Conservation (phyloP, 2,797 vertebrate genomes). For the Todus mexicanus region DNA sequence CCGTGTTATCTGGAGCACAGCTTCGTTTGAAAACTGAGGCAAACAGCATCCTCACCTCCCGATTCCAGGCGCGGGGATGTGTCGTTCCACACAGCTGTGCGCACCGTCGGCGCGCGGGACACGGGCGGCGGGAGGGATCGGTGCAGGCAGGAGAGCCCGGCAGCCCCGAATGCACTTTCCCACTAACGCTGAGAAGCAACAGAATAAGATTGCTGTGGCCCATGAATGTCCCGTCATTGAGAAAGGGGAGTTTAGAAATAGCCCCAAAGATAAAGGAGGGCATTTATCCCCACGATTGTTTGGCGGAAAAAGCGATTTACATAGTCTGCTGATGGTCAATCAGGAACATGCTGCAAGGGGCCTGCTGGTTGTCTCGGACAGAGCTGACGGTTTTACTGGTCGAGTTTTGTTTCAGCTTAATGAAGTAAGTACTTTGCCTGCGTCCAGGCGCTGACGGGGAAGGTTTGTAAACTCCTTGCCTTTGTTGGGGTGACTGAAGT, state of each 20-base stretch:
- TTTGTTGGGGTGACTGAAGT: constrained; percentile 60
- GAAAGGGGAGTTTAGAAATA: constrained; percentile 43
- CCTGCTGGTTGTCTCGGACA: constrained; percentile 43
- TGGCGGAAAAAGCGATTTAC: constrained; percentile 57
- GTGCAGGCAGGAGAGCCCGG: background rate
- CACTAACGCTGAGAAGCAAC: constrained; percentile 15
- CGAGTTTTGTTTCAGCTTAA: constrained; percentile 61
- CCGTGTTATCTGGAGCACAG: constrained; percentile 14
- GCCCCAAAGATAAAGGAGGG: constrained; percentile 39
- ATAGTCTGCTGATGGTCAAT: constrained; percentile 47
- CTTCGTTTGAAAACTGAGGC: background rate
- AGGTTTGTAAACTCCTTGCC: constrained; percentile 61
- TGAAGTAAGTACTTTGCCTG: constrained; percentile 61
- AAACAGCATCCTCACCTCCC: background rate
- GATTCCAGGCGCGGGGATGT: background rate
- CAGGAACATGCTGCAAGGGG: constrained; percentile 35
- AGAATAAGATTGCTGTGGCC: constrained; percentile 26
- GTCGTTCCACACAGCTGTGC: background rate
- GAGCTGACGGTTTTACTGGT: constrained; percentile 59
- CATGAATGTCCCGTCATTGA: constrained; percentile 12
- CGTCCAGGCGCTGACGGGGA: constrained; percentile 21
- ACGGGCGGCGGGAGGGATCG: background rate
- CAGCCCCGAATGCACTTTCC: background rate
- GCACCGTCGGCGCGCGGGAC: background rate
- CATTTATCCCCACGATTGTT: constrained; percentile 58